Evolutionary conservation across 2,888 invertebrate genomes (phyloP).

Genomic region (Nysson spinosus): DNA sequence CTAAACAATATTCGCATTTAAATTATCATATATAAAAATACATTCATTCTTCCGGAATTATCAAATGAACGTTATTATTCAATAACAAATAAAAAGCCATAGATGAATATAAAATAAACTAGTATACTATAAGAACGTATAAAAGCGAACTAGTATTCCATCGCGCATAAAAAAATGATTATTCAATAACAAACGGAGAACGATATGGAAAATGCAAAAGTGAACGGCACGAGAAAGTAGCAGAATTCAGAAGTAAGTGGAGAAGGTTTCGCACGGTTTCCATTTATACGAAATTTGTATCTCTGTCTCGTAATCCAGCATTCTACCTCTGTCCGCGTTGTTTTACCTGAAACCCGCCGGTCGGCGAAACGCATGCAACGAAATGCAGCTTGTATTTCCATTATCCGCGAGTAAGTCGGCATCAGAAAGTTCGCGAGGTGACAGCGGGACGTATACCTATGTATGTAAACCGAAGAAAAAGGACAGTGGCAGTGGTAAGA

Average conservation of each 20-base stretch:
- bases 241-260: slow-evolving; percentile 10
- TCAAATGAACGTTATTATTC: no score
- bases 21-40: no score
- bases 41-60: no score
- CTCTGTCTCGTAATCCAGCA: slow-evolving; percentile 31
- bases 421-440: slow-evolving; percentile 42
- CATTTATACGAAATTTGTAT: slow-evolving; percentile 50
- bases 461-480: slow-evolving; percentile 46
- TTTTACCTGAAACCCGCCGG: slow-evolving; percentile 19
- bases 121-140: no score
- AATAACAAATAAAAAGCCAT: no score
- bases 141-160: no score
- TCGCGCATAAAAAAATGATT: no score
- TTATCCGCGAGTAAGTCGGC: slow-evolving; percentile 45
- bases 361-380: slow-evolving; percentile 6
- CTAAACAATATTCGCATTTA: no score
- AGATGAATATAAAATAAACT: no score
- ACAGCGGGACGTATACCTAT: slow-evolving; percentile 34
- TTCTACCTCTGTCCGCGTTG: slow-evolving; percentile 21
- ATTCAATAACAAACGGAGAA: no score
- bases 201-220: background rate
- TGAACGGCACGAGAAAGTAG: background rate
- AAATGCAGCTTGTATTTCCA: slow-evolving; percentile 36
- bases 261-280: slow-evolving; percentile 26
- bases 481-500: slow-evolving; percentile 3